These are phyloP conservation scores for Drosophila sturtevanti DNA, from an alignment of 1,140 invertebrate genomes.

Conservation along the genomic window DNA sequence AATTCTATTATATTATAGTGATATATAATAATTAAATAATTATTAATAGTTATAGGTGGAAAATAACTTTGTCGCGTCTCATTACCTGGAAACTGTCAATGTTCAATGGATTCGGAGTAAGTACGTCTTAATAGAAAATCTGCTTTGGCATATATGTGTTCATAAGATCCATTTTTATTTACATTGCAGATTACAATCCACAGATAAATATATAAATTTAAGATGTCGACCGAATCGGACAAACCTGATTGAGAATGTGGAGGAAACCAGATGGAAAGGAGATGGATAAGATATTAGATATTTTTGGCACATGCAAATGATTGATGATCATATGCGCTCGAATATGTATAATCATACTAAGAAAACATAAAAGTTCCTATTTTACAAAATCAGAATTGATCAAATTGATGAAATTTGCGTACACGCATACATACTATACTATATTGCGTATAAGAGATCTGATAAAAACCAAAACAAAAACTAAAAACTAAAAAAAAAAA, in stretches of 20 bases:
- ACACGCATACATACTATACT: slow-evolving; percentile 45
- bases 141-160: too few species aligned
- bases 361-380: slow-evolving; percentile 75
- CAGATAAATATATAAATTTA: background rate
- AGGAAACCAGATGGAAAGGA: background rate
- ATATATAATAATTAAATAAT: slow-evolving; percentile 34
- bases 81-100: slow-evolving; percentile 15
- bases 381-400: slow-evolving; percentile 57
- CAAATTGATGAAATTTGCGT: slow-evolving; percentile 54
- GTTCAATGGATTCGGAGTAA: slow-evolving; percentile 20
- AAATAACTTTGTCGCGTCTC: slow-evolving; percentile 52
- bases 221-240: background rate
- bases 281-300: too few species aligned
- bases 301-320: slow-evolving; percentile 7
- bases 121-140: background rate
- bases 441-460: slow-evolving; percentile 38
- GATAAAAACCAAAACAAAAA: slow-evolving; percentile 29
- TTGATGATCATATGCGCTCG: background rate
- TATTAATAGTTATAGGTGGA: slow-evolving; percentile 73
- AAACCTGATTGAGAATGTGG: background rate
- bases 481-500: slow-evolving; percentile 21
- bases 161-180: too few species aligned
- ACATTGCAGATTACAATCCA: background rate
- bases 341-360: slow-evolving; percentile 40
- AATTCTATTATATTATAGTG: too few species aligned